phyloP scores from a whole-genome alignment of 2,888 invertebrate species.

The Erebia aethiops region DNA sequence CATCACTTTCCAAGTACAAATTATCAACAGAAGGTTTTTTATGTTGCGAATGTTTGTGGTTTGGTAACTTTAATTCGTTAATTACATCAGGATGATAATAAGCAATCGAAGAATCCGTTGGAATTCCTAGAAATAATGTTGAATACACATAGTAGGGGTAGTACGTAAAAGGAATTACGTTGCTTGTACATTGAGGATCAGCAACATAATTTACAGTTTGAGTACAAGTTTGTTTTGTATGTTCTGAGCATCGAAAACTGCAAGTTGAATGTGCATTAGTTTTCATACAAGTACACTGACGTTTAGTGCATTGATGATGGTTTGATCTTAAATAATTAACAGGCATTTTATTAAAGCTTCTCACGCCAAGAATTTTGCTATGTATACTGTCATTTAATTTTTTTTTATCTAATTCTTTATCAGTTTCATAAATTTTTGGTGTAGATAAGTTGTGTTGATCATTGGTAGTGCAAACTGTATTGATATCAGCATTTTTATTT shows the following conservation, averaged over 20 bases:
- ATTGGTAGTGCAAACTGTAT: conserved; percentile 18
- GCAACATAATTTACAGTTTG: conserved; percentile 31
- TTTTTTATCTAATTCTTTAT: conserved; percentile 20
- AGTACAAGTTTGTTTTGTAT: conserved; percentile 41
- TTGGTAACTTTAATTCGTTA: conserved; percentile 47
- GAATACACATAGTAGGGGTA: conserved; percentile 53
- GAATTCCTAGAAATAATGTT: conserved; percentile 47
- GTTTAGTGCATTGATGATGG: conserved; percentile 31
- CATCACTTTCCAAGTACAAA: conserved; percentile 35
- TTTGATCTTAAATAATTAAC: conserved; percentile 21
- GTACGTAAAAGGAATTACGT: conserved; percentile 31
- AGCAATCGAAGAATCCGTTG: conserved; percentile 42
- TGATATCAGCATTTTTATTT: conserved; percentile 20
- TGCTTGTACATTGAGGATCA: conserved; percentile 45
- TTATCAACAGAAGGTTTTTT: conserved; percentile 44
- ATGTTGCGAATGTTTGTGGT: conserved; percentile 49
- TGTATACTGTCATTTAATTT: conserved; percentile 37
- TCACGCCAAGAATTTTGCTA: conserved; percentile 59
- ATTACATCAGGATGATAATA: conserved; percentile 50
- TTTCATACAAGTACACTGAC: conserved; percentile 52
- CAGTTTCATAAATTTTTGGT: conserved; percentile 24
- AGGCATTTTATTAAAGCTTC: conserved; percentile 53
- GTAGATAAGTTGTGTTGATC: background rate
- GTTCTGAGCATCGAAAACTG: conserved; percentile 44
- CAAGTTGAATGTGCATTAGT: conserved; percentile 44